phyloP scores from a whole-genome alignment of 2,797 vertebrate genomes.

The Hypotaenidia okinawae region DNA sequence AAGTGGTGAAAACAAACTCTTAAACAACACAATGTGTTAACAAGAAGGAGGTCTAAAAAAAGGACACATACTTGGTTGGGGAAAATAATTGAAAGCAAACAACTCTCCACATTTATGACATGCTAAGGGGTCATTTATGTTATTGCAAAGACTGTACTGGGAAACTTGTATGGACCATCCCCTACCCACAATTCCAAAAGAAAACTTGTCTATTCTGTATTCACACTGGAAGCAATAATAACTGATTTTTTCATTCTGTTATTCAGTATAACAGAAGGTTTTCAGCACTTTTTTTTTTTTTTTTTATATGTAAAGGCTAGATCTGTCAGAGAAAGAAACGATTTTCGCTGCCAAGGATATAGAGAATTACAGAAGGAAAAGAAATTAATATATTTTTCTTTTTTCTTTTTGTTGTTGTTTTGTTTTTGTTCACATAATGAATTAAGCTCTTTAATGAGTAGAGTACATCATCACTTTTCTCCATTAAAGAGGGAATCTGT shows the following conservation, averaged over 20 bases:
- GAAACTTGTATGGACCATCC: background rate
- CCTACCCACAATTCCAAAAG: background rate
- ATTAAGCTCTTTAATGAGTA: background rate
- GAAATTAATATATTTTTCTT: background rate
- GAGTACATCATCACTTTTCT: background rate
- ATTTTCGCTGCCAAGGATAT: background rate
- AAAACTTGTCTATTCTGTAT: background rate
- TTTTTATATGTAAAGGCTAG: background rate
- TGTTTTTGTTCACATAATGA: background rate
- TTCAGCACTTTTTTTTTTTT: rapidly evolving
- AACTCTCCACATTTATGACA: background rate
- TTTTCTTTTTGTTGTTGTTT: background rate
- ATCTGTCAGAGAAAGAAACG: background rate
- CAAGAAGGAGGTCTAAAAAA: background rate
- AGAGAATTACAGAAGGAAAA: background rate
- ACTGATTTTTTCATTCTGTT: background rate
- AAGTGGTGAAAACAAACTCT: background rate
- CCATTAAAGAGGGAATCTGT: background rate
- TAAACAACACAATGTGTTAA: background rate
- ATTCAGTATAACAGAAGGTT: background rate
- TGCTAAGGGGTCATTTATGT: background rate
- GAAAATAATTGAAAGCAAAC: background rate
- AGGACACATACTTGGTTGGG: rapidly evolving
- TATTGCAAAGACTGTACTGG: background rate
- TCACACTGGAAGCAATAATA: background rate